Evolutionary conservation across 1,140 invertebrate genomes (phyloP), one percentile per base, ranked within the genome.

Genomic region (Stegodyphus dumicola): DNA sequence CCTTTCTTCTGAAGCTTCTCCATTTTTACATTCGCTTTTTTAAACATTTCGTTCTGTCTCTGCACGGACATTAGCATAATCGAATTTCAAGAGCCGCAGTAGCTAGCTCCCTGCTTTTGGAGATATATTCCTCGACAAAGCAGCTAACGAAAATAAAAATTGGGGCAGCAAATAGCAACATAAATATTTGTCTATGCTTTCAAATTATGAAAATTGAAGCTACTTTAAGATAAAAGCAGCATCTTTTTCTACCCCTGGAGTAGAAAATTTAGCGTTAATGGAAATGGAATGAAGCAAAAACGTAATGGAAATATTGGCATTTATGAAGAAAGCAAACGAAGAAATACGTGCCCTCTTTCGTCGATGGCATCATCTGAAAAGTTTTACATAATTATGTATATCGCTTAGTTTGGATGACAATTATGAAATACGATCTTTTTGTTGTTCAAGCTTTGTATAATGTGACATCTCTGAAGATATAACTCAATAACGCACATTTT

Each of bases 201-300:
- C 77, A 80, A 80, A 80, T 80, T 80, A 80, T 70, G 77, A 80
- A 80, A 80, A 80, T 80, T 80, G 77, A 80, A 70, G 66, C 67
- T 52, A 71, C n/a, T 80, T 80, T 60, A 80, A 60, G 18, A 78
- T 67, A 78, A 51, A 69, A 69, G 52, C 9, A 11, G 9, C 9
- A 60, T 60, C 9, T 60, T 60, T 60, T 60, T 60, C 15, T 60
- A 15, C 56, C 15, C 15, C 56, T 75, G n/a, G n/a, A 17, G 51
- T 75, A 54, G 33, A 18, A 75, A 75, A 75, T 54, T 49, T 53
- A 75, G 56, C 73, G 9, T 56, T 75, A 75, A 75, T 75, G 73
- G 73, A 75, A 75, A 75, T 11, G 33, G 18, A 33, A 33, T 33
- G 33, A 33, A 33, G 33, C 33, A 33, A 33, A 33, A 33, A 33